phyloP scores from a whole-genome alignment of 2,113 vertebrate genomes.

The Pangasianodon gigas region DNA sequence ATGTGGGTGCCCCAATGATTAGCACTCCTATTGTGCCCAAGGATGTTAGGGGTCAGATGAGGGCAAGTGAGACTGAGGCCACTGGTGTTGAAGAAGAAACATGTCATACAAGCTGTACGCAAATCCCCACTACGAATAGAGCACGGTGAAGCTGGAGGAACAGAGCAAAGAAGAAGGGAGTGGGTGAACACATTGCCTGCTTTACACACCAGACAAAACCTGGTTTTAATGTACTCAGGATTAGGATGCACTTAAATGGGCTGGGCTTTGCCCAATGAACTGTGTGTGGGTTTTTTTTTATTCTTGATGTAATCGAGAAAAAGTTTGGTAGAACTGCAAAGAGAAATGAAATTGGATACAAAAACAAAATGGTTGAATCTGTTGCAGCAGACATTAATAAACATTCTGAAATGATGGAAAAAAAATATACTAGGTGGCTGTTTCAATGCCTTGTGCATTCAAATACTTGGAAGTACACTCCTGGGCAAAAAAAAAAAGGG shows the following conservation, averaged over 20 bases:
- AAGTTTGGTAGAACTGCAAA: not conserved
- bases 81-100: slow-evolving; percentile 14
- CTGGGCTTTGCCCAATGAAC: slow-evolving; percentile 20
- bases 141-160: slow-evolving; percentile 32
- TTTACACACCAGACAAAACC: slow-evolving; percentile 54
- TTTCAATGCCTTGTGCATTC: too few species aligned
- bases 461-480: not conserved
- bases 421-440: not conserved
- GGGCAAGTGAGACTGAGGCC: slow-evolving; percentile 17
- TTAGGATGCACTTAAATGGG: slow-evolving; percentile 52
- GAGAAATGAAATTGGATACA: not conserved
- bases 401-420: not conserved
- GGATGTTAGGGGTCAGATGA: slow-evolving; percentile 11
- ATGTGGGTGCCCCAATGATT: slow-evolving; percentile 40
- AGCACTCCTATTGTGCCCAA: slow-evolving; percentile 38
- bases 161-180: slow-evolving; percentile 26
- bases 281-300: slow-evolving; percentile 16
- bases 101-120: not conserved
- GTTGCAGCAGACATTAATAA: not conserved
- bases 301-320: not conserved
- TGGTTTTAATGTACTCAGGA: slow-evolving; percentile 59
- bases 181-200: slow-evolving; percentile 28
- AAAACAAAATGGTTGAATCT: not conserved
- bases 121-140: slow-evolving; percentile 21
- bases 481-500: too few species aligned